phyloP scores from a whole-genome alignment of 2,113 vertebrate genomes.

The Clarias batrachus region DNA sequence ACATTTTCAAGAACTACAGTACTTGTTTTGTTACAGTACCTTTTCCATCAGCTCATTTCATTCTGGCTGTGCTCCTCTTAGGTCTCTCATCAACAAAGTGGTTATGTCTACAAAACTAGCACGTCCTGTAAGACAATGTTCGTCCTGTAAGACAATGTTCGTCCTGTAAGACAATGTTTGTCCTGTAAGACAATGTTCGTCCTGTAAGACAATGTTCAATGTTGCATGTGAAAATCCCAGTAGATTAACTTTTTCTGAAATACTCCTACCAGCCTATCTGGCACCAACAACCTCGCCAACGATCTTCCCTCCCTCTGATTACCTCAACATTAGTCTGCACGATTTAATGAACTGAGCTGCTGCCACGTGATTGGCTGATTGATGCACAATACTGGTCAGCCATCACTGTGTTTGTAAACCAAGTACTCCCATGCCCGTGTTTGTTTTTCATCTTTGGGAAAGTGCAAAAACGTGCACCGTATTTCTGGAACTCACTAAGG shows the following conservation, averaged over 20 bases:
- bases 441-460: not conserved
- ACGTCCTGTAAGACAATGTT: too few relatives aligned
- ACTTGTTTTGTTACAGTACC: not conserved
- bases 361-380: not conserved
- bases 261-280: too few relatives aligned
- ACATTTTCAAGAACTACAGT: not conserved
- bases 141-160: not conserved
- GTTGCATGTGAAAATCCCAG: not conserved
- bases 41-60: not conserved
- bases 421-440: not conserved
- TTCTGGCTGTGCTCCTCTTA: not conserved
- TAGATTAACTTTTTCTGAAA: not conserved
- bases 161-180: too few relatives aligned
- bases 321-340: not conserved
- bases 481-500: not conserved
- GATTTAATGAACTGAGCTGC: not conserved
- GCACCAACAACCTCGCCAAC: not conserved
- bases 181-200: too few relatives aligned
- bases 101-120: not conserved
- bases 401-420: not conserved
- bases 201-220: not conserved
- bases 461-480: not conserved
- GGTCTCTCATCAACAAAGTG: not conserved
- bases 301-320: not conserved
- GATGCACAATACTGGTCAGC: too few relatives aligned